phyloP scores from a whole-genome alignment of 2,888 invertebrate genomes.

The Diabrotica balteata region DNA sequence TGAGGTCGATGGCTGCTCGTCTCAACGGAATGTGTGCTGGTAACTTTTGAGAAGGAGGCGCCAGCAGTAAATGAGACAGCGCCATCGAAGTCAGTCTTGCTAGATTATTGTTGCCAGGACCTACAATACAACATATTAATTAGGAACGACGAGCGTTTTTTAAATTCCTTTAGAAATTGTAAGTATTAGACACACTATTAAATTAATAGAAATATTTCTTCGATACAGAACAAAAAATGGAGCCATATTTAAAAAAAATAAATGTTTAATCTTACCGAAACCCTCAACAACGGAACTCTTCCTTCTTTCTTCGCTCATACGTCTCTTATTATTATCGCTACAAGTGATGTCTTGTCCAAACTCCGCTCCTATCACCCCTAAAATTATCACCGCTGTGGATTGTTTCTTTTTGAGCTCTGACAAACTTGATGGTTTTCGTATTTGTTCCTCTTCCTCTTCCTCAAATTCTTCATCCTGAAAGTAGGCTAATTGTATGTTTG shows the following conservation, averaged over 20 bases:
- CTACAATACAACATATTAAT: slow-evolving; percentile 64
- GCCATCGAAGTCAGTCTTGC: slow-evolving; percentile 94
- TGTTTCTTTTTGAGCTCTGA: slow-evolving; percentile 92
- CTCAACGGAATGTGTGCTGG: slow-evolving; percentile 93
- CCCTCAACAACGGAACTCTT: slow-evolving; percentile 89
- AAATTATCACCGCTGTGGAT: slow-evolving; percentile 93
- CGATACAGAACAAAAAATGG: too few species aligned
- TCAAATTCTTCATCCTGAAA: slow-evolving; percentile 78
- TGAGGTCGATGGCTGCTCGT: slow-evolving; percentile 94
- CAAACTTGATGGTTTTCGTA: slow-evolving; percentile 83
- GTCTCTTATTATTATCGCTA: slow-evolving; percentile 66
- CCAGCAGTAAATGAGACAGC: slow-evolving; percentile 87
- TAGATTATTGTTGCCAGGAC: slow-evolving; percentile 85
- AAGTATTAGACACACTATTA: too few species aligned
- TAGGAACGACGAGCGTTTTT: too few species aligned
- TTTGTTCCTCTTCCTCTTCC: slow-evolving; percentile 86
- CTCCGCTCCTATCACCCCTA: slow-evolving; percentile 98
- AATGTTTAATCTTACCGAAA: slow-evolving; percentile 50
- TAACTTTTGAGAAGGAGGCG: slow-evolving; percentile 82
- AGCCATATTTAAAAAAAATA: too few species aligned
- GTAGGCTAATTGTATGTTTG: slow-evolving; percentile 1
- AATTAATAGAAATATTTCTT: too few species aligned
- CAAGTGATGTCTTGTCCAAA: slow-evolving; percentile 93
- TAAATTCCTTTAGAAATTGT: too few species aligned
- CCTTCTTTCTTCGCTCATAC: slow-evolving; percentile 68